A percentile compares a stretch with the other conserved stretches of the same genome.
phyloP scores from a whole-genome alignment of 2,113 vertebrate species.

The Madoqua kirkii region DNA sequence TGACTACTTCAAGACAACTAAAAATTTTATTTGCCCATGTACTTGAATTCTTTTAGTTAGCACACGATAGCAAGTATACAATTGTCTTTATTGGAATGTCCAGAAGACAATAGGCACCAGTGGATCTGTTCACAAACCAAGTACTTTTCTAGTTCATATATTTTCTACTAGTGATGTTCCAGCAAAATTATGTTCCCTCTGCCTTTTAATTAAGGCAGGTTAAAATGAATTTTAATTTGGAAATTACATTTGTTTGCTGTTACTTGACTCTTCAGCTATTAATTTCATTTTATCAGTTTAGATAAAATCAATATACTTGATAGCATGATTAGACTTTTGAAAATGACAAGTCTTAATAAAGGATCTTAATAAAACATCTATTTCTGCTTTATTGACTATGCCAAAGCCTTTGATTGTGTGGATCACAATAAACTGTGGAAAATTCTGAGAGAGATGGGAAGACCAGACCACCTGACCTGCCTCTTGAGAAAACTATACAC shows the following conservation, averaged over 20 bases:
- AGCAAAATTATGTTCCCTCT: neutral
- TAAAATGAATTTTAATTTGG: neutral
- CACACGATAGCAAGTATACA: neutral
- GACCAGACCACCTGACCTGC: too few relatives aligned
- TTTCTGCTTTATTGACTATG: too few relatives aligned
- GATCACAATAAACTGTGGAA: too few relatives aligned
- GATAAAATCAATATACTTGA: neutral
- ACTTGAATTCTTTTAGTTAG: neutral
- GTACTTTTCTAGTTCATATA: neutral
- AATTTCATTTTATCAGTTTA: neutral
- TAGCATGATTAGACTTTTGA: neutral
- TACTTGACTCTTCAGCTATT: neutral
- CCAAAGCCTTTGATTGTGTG: too few relatives aligned
- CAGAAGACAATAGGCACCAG: neutral
- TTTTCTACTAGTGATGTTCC: neutral
- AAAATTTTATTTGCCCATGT: neutral
- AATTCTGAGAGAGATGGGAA: too few relatives aligned
- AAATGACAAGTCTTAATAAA: neutral
- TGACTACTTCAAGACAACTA: neutral
- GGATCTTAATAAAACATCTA: neutral
- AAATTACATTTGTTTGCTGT: neutral
- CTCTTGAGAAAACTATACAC: too few relatives aligned
- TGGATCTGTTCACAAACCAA: neutral
- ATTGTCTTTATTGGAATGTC: neutral
- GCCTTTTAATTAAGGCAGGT: neutral